Conservation (phyloP, 2,888 invertebrate species). For the Eristalinus aeneus region DNA sequence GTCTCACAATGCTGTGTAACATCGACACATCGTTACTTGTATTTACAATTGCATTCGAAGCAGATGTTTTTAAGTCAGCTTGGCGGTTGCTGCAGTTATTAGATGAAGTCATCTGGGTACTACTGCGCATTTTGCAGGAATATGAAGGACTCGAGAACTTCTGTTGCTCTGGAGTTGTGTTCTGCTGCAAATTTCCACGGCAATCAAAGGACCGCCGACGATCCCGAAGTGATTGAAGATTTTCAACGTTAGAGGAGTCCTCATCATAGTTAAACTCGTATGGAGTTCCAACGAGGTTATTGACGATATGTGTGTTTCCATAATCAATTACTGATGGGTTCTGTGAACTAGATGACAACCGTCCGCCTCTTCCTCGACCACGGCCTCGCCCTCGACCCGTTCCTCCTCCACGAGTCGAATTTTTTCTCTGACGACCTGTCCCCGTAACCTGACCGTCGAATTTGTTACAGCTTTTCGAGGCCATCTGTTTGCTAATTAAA, state of each 20-base stretch:
- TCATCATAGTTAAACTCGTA: slow-evolving; percentile 93
- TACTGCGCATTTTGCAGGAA: slow-evolving; percentile 76
- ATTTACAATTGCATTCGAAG: slow-evolving; percentile 72
- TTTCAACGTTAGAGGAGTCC: slow-evolving; percentile 89
- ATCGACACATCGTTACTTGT: slow-evolving; percentile 77
- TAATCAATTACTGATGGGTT: slow-evolving; percentile 80
- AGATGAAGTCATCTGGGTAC: slow-evolving; percentile 58
- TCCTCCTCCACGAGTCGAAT: slow-evolving; percentile 78
- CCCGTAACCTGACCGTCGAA: slow-evolving; percentile 72
- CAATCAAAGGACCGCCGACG: slow-evolving; percentile 88
- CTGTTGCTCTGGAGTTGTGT: slow-evolving; percentile 58
- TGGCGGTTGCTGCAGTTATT: slow-evolving; percentile 72
- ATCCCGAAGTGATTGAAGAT: slow-evolving; percentile 90
- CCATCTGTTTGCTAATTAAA: slow-evolving; percentile 75
- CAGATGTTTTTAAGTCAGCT: slow-evolving; percentile 81
- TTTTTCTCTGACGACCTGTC: slow-evolving; percentile 77
- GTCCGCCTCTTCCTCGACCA: slow-evolving; percentile 81
- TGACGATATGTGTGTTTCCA: slow-evolving; percentile 83
- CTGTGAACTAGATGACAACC: slow-evolving; percentile 74
- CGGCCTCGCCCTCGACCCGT: slow-evolving; percentile 77
- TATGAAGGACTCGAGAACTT: slow-evolving; percentile 76
- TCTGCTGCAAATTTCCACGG: slow-evolving; percentile 77
- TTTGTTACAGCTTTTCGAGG: slow-evolving; percentile 69
- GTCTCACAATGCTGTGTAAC: slow-evolving; percentile 84
- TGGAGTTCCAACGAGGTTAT: slow-evolving; percentile 91